phyloP scores from a whole-genome alignment of 2,113 vertebrate genomes.

The Psittacara wagleri region DNA sequence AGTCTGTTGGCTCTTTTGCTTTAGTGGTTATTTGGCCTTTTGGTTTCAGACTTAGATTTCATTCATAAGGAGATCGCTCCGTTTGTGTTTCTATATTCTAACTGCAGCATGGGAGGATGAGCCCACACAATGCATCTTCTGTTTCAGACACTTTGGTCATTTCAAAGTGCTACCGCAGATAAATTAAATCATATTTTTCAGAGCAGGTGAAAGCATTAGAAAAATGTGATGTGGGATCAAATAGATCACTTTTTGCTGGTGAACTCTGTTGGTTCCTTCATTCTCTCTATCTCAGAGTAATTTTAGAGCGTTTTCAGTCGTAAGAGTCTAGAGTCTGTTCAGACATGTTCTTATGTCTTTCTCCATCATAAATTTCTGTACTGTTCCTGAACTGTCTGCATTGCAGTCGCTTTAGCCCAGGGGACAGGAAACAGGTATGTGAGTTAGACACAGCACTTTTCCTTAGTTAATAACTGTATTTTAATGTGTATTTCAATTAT shows the following conservation, averaged over 20 bases:
- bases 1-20: background rate
- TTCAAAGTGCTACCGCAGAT: background rate
- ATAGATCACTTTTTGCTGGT: background rate
- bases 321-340: background rate
- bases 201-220: constrained; percentile 39
- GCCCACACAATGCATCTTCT: constrained; percentile 32
- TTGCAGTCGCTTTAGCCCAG: background rate
- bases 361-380: background rate
- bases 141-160: background rate
- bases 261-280: background rate
- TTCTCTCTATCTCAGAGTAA: background rate
- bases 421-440: background rate
- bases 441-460: background rate
- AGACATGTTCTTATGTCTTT: background rate
- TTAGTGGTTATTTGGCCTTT: constrained; percentile 1
- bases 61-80: constrained; percentile 5
- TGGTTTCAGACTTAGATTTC: constrained; percentile 19
- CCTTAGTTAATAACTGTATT: background rate
- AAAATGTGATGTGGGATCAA: constrained; percentile 19
- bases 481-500: background rate
- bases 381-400: background rate
- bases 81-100: background rate
- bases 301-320: background rate
- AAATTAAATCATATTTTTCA: constrained; percentile 39
- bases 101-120: background rate